A percentile compares a stretch with the other conserved stretches of the same genome.
phyloP scores from a whole-genome alignment of 1,140 invertebrate species.

The Drosophila orena region DNA sequence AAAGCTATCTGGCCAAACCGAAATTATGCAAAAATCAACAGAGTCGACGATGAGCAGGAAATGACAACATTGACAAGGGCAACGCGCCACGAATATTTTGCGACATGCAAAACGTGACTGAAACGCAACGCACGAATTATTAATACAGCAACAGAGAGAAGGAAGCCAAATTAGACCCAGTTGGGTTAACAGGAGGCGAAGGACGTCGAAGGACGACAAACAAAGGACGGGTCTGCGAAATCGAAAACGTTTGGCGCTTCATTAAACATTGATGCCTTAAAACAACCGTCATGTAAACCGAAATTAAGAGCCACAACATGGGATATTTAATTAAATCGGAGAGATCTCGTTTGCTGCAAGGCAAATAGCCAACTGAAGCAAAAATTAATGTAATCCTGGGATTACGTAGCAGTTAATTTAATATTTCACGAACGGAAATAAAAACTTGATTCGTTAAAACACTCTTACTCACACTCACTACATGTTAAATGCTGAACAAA shows the following conservation, averaged over 20 bases:
- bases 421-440: not conserved
- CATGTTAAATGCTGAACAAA: no score
- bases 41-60: slow-evolving; percentile 48
- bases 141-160: slow-evolving; percentile 52
- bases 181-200: slow-evolving; percentile 67
- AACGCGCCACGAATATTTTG: slow-evolving; percentile 58
- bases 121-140: slow-evolving; percentile 77
- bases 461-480: no score
- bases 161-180: slow-evolving; percentile 62
- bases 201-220: slow-evolving; percentile 36
- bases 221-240: slow-evolving; percentile 52
- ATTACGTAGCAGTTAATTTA: not conserved
- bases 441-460: not conserved
- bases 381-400: not conserved
- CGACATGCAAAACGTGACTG: slow-evolving; percentile 71
- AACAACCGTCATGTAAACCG: slow-evolving; percentile 41
- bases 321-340: slow-evolving; percentile 49
- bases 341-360: slow-evolving; percentile 1
- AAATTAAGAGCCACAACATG: slow-evolving; percentile 45
- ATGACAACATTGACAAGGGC: slow-evolving; percentile 64
- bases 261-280: slow-evolving; percentile 73
- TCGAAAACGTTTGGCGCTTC: slow-evolving; percentile 78
- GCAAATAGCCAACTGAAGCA: not conserved
- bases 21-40: slow-evolving; percentile 67
- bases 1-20: slow-evolving; percentile 60